These are phyloP conservation scores for Perithous albicinctus DNA, from an alignment of 2,888 invertebrate species.

Conservation along the genomic window DNA sequence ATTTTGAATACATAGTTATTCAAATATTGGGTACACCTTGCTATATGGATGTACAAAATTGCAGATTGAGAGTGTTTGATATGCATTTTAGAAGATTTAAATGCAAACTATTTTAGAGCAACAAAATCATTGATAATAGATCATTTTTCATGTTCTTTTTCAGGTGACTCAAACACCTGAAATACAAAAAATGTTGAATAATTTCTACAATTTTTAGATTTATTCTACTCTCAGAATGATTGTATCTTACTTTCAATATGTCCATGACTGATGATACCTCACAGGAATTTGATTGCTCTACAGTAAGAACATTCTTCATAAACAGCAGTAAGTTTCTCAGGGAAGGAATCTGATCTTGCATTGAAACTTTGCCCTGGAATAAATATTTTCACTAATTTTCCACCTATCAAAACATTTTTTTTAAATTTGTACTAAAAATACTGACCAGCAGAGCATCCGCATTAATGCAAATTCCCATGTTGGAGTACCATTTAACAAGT, in stretches of 20 bases:
- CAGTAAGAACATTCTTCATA: constrained; percentile 69
- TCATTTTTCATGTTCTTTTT: too few species aligned
- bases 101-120: too few species aligned
- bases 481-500: constrained; percentile 73
- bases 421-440: constrained; percentile 24
- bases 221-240: background rate
- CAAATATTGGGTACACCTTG: too few species aligned
- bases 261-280: background rate
- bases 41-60: too few species aligned
- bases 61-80: too few species aligned
- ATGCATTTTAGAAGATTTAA: too few species aligned
- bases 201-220: too few species aligned
- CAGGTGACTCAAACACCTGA: too few species aligned
- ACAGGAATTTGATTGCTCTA: background rate
- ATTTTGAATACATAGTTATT: too few species aligned
- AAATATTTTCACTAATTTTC: constrained; percentile 10
- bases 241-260: constrained; percentile 30
- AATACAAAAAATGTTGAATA: too few species aligned
- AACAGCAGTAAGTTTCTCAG: constrained; percentile 73
- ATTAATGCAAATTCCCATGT: constrained; percentile 75
- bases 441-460: constrained; percentile 74
- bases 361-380: constrained; percentile 74
- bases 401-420: constrained; percentile 9
- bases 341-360: constrained; percentile 71
- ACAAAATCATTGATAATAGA: too few species aligned